Percentiles rank a stretch among this genome's conserved stretches.
phyloP scores from a whole-genome alignment of 1,140 invertebrate genomes.

The Heterodera schachtii region DNA sequence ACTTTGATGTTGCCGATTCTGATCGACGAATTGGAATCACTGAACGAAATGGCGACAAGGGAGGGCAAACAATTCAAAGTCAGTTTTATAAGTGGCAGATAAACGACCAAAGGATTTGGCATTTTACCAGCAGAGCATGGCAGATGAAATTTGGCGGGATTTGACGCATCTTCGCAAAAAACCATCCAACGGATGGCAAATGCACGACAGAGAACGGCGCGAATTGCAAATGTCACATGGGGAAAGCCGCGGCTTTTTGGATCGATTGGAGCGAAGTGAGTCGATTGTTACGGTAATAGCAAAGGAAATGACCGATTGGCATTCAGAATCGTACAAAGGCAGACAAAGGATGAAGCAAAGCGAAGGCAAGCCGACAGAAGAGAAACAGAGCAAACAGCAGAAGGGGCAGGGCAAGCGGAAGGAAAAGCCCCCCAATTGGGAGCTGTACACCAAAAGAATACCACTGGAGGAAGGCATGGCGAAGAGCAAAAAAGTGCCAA shows the following conservation, averaged over 20 bases:
- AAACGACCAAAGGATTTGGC: not conserved
- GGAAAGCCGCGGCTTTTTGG: constrained; percentile 21
- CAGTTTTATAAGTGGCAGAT: not conserved
- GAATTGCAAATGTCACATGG: constrained; percentile 15
- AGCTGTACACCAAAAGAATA: not conserved
- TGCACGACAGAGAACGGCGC: not conserved
- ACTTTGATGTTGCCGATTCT: constrained; percentile 23
- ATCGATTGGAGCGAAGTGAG: constrained; percentile 35
- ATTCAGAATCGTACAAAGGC: constrained; percentile 36
- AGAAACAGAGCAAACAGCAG: not conserved
- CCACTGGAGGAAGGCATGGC: not conserved
- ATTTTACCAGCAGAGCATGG: constrained; percentile 8
- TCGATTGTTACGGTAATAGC: not conserved
- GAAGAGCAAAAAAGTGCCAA: not conserved
- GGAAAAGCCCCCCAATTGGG: not conserved
- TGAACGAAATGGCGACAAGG: constrained; percentile 13
- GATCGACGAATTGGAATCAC: constrained; percentile 34
- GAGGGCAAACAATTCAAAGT: constrained; percentile 32
- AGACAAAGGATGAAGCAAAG: constrained; percentile 20
- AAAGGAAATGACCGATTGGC: not conserved
- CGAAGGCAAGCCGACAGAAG: not conserved
- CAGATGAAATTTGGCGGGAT: constrained; percentile 34
- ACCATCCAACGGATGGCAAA: not conserved
- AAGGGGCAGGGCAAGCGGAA: not conserved
- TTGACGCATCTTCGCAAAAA: constrained; percentile 18